Evolutionary conservation across 2,113 vertebrate species (phyloP), one percentile per base, ranked within the genome.

Genomic region (Megaceryle torquata): DNA sequence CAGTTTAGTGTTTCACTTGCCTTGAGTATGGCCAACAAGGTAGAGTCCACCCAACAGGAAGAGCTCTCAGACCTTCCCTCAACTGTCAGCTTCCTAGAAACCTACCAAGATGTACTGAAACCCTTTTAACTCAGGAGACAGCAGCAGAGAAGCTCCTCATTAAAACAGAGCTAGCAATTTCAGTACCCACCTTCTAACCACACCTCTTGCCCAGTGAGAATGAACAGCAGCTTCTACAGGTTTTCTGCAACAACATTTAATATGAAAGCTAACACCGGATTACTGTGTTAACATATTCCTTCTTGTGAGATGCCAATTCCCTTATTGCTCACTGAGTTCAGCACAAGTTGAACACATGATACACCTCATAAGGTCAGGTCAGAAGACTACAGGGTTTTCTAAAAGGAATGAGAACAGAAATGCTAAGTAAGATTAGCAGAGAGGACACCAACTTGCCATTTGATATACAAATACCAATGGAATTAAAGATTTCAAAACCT

Each of bases 101-200:
- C 22, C 46, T 43, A 12, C 3, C 18, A 31, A 57, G 35, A 28
- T 12, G 3, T 0, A n/a, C 2, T 1, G 29, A 39, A 82, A 75
- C 21, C 16, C 33, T 72, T 37, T 72, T 54, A 56, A 54, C 21
- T 26, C 29, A n/a, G 37, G 79, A 37, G 37, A 50, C 24, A 70
- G 79, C 31, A 68, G 51, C 41, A 56, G 16, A 75, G 29, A 9
- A 54, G 43, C 14, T 83, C 48, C 68, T 18, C 50, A 20, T 20
- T 44, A 71, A 46, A 65, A 43, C 8, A 59, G 46, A 57, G 25
- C 4, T 29, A 39, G 19, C 15, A 29, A 41, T 33, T 81, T 35
- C 61, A 84, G 35, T 21, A 35, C 4, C 13, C 3, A 37, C 26
- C 19, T 86, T 57, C 43, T 56, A 84, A 37, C 8, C 3, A 11